A percentile compares a stretch with the other conserved stretches of the same genome.
Evolutionary conservation across 2,113 vertebrate genomes (phyloP).

Genomic region (Pedionomus torquatus): DNA sequence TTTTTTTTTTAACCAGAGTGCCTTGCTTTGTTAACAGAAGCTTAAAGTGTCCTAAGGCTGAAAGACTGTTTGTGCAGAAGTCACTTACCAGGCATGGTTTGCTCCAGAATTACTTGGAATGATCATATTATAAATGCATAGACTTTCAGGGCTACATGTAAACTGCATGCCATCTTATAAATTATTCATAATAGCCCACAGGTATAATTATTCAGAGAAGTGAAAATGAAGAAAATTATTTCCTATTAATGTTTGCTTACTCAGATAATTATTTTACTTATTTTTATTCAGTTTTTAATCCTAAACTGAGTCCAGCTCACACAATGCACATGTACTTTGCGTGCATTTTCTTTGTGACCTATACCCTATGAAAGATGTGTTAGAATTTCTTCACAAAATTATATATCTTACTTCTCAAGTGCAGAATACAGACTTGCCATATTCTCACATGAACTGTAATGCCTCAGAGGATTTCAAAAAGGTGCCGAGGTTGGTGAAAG

Average conservation of each 20-base stretch:
- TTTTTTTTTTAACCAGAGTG: background rate
- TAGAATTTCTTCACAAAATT: background rate
- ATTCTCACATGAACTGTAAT: background rate
- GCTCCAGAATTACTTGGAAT: slow-evolving; percentile 84
- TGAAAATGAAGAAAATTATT: slow-evolving; percentile 92
- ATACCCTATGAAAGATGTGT: background rate
- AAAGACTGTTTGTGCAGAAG: slow-evolving; percentile 84
- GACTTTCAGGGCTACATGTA: slow-evolving; percentile 86
- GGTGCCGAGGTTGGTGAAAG: background rate
- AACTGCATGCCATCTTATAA: slow-evolving; percentile 87
- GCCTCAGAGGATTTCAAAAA: background rate
- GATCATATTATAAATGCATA: slow-evolving; percentile 86
- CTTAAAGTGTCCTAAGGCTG: slow-evolving; percentile 53
- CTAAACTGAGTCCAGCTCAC: background rate
- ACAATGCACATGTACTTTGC: background rate
- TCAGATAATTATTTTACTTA: slow-evolving; percentile 66
- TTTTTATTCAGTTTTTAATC: slow-evolving; percentile 23
- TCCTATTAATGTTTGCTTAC: slow-evolving; percentile 95
- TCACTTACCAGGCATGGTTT: slow-evolving; percentile 82
- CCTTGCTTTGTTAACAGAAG: background rate
- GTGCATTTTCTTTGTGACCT: background rate
- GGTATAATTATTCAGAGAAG: slow-evolving; percentile 92
- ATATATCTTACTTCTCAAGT: background rate
- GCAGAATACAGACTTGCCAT: background rate
- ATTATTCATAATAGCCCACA: slow-evolving; percentile 92